Base-by-base conservation (phyloP, 2,113 vertebrate species). In the Saccopteryx leptura region DNA sequence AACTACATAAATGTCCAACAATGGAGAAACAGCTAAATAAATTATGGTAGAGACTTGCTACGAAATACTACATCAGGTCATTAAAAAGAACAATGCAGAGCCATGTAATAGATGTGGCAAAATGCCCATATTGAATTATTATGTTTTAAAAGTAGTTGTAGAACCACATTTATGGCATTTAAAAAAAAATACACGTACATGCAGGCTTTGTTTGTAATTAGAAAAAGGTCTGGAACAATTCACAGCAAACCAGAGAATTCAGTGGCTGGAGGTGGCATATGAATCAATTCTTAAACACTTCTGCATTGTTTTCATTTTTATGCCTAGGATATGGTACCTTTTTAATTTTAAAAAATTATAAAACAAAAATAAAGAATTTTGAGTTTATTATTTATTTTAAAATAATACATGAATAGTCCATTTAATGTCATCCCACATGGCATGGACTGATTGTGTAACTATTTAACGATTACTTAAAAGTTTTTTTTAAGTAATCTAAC, bases 291-390 rank as follows among this genome's bases (percentile, higher is more conserved):
- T 58, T 90, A 60, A 18, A 54, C 19, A 92, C 14, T 63, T 89
- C 13, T 26, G 24, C 21, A 72, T 3, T 91, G 23, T 72, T 69
- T 86, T 31, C 86, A 69, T 68, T 69, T 96, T 94, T 91, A 88
- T 0, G 4, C 60, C 56, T 33, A 76, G 2, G 26, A 86, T 24
- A 24, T 48, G 66, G 69, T 69, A 91, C 23, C 82, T 89, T 74
- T 86, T 26, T 65, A 13, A 82, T 56, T 69, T 61, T 66, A 46
- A 65, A 91, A 61, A 63, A 39, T 48, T 75, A 52, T 60, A 90
- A 78, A 17, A 82, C 7, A 89, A 85, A 97, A 97, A 83, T 50
- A 83, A 88, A 68, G 6, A 90, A 15, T 84, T 81, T 88, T 75
- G 12, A 94, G 24, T 28, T 33, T 61, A 66, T 90, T 88, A 61